Conservation (phyloP, 2,113 vertebrate species). For the Hemibagrus wyckioides region DNA sequence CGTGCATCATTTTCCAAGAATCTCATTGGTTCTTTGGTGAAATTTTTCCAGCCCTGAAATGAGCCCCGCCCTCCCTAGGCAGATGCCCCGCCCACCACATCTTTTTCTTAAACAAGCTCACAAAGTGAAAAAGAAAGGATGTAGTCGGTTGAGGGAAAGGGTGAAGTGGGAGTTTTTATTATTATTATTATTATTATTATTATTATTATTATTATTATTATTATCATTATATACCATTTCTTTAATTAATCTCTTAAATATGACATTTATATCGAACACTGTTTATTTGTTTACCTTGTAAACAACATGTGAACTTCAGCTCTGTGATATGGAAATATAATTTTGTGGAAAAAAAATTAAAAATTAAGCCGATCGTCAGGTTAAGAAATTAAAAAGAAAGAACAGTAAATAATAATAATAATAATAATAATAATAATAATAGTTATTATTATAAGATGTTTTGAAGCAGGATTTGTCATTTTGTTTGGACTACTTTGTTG, state of each 20-base stretch:
- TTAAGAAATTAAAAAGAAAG: too few relatives aligned
- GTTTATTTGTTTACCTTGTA: too few relatives aligned
- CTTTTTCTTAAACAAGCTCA: background rate
- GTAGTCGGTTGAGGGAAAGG: background rate
- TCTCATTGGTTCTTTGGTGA: background rate
- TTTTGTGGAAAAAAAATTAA: too few relatives aligned
- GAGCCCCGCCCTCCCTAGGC: background rate
- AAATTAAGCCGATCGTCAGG: too few relatives aligned
- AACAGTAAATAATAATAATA: background rate
- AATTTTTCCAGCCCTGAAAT: background rate
- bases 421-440: too few relatives aligned
- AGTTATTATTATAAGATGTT: background rate
- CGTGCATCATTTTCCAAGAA: background rate
- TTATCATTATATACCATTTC: too few relatives aligned
- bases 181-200: background rate
- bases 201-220: background rate
- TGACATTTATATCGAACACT: too few relatives aligned
- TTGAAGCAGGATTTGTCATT: too few relatives aligned
- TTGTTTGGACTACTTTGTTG: background rate
- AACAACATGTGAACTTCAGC: too few relatives aligned
- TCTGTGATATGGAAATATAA: too few relatives aligned
- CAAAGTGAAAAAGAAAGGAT: background rate
- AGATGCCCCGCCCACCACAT: background rate
- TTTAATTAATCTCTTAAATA: background rate
- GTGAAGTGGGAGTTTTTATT: background rate